Evolutionary conservation across 1,140 invertebrate species (phyloP).

Genomic region (Anastrepha obliqua): DNA sequence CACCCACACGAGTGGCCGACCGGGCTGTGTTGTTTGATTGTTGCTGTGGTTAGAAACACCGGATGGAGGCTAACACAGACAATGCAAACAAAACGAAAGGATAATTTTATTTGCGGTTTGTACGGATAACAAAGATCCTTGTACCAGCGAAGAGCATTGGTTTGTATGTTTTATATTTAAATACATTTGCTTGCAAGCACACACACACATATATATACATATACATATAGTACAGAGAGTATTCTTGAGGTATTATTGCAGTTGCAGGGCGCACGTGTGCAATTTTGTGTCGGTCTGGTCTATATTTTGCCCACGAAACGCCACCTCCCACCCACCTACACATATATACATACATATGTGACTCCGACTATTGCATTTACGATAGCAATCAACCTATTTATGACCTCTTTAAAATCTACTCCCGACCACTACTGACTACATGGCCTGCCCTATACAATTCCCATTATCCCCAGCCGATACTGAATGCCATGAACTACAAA

Average conservation of each 20-base stretch:
- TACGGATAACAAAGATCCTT: conserved; percentile 2
- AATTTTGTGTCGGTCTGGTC: not conserved
- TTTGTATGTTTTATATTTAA: not conserved
- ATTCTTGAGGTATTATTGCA: too few relatives aligned
- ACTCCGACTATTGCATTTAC: not conserved
- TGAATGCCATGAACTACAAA: not conserved
- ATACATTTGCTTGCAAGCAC: not conserved
- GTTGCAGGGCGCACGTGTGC: too few relatives aligned
- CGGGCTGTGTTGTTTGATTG: not conserved
- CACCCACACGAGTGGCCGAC: not conserved
- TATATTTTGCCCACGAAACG: not conserved
- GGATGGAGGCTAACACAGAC: not conserved
- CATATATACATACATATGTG: not conserved
- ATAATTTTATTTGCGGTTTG: conserved; percentile 28
- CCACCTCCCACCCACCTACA: too few relatives aligned
- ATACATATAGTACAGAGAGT: too few relatives aligned
- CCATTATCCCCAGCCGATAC: not conserved
- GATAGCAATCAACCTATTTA: conserved; percentile 28
- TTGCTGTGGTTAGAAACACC: conserved; percentile 7
- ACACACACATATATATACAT: not conserved
- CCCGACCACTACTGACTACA: not conserved
- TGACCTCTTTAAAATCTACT: not conserved
- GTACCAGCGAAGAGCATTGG: not conserved
- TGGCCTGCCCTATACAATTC: not conserved
- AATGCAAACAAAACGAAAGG: conserved; percentile 9